Conservation (phyloP, 2,888 invertebrate species). For the Drosophila neutralis region DNA sequence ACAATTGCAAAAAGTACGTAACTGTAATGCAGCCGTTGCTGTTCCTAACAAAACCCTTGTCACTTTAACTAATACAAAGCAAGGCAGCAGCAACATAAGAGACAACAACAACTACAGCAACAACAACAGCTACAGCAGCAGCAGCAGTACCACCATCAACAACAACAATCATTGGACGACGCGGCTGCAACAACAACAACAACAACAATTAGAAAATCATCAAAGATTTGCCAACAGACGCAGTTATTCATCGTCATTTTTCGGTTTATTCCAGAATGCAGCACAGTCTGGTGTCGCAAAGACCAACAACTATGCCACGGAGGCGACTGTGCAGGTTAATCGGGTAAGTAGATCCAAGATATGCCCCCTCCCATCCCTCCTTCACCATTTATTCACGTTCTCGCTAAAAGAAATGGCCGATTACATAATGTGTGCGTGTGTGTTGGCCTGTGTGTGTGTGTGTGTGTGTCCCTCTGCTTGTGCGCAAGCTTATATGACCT, state of each 20-base stretch:
- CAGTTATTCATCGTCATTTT: slow-evolving; percentile 82
- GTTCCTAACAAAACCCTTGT: slow-evolving; percentile 45
- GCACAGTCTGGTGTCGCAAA: slow-evolving; percentile 79
- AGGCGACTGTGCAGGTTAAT: slow-evolving; percentile 84
- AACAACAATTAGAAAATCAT: slow-evolving; percentile 47
- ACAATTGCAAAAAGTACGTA: slow-evolving; percentile 84
- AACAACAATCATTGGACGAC: slow-evolving; percentile 36
- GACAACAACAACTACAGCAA: slow-evolving; percentile 2
- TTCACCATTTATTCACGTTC: not conserved
- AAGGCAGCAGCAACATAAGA: slow-evolving; percentile 2
- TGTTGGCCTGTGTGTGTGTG: slow-evolving; percentile 3
- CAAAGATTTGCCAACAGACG: slow-evolving; percentile 49
- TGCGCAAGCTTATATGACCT: slow-evolving; percentile 28
- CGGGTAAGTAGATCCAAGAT: slow-evolving; percentile 78
- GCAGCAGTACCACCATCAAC: slow-evolving; percentile 27
- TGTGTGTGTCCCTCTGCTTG: not conserved
- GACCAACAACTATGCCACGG: slow-evolving; percentile 84
- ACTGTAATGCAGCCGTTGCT: slow-evolving; percentile 44
- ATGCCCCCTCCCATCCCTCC: not conserved
- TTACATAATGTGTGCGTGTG: slow-evolving; percentile 67
- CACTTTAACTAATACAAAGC: slow-evolving; percentile 46
- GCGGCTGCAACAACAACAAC: slow-evolving; percentile 26
- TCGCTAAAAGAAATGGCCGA: slow-evolving; percentile 37
- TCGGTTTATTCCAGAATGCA: slow-evolving; percentile 83
- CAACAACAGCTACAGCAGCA: slow-evolving; percentile 7